These are phyloP conservation scores for Drosophila pseudotakahashii DNA, from an alignment of 2,888 invertebrate genomes.

Conservation along the genomic window DNA sequence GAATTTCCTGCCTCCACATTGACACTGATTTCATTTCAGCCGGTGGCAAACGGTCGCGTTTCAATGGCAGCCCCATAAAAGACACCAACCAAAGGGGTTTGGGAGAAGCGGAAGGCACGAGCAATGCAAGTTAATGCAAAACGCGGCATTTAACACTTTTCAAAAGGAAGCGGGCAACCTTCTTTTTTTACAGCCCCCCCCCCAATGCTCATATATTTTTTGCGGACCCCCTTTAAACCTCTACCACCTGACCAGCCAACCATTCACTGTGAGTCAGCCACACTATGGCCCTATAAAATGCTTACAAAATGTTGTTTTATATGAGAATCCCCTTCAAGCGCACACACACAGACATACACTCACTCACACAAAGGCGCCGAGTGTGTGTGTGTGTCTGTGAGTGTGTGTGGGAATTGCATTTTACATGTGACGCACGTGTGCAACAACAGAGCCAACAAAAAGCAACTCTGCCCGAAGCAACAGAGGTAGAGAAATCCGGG, in stretches of 20 bases:
- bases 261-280: constrained; percentile 55
- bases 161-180: constrained; percentile 56
- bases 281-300: constrained; percentile 74
- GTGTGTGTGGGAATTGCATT: constrained; percentile 60
- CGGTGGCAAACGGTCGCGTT: constrained; percentile 35
- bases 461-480: constrained; percentile 51
- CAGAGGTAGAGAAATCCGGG: constrained; percentile 34
- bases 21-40: constrained; percentile 77
- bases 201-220: constrained; percentile 20
- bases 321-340: constrained; percentile 36
- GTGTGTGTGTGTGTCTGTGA: constrained; percentile 28
- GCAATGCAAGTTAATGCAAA: constrained; percentile 69
- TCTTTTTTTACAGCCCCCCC: constrained; percentile 16
- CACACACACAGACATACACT: constrained; percentile 10
- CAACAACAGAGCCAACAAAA: constrained; percentile 53
- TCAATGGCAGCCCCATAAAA: constrained; percentile 70
- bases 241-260: constrained; percentile 24
- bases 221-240: not conserved
- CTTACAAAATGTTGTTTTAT: constrained; percentile 80
- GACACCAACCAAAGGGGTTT: constrained; percentile 26
- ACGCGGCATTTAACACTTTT: constrained; percentile 79
- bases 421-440: constrained; percentile 74
- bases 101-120: constrained; percentile 44
- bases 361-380: constrained; percentile 2
- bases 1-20: constrained; percentile 72